Evolutionary conservation across 2,888 invertebrate genomes (phyloP).

Genomic region (Boloria selene): DNA sequence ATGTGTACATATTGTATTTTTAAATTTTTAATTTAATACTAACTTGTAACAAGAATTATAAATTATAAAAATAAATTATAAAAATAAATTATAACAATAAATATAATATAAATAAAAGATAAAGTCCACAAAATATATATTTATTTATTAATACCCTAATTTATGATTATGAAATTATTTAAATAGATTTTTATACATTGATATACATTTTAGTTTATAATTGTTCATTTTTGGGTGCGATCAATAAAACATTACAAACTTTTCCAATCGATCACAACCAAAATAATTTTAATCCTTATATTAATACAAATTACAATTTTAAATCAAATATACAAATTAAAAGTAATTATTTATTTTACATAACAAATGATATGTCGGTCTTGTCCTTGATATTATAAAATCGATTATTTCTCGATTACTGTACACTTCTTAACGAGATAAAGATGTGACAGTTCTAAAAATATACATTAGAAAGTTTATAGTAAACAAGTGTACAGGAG

Average conservation of each 20-base stretch:
- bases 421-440: slow-evolving; percentile 60
- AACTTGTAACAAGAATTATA: no score
- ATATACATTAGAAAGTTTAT: slow-evolving; percentile 10
- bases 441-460: slow-evolving; percentile 63
- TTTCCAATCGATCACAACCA: slow-evolving; percentile 75
- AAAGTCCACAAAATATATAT: slow-evolving; percentile 36
- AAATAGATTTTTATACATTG: slow-evolving; percentile 51
- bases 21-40: no score
- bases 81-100: no score
- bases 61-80: no score
- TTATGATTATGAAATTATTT: slow-evolving; percentile 32
- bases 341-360: background rate
- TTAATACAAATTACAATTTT: slow-evolving; percentile 38
- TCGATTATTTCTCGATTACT: slow-evolving; percentile 42
- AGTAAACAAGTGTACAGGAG: slow-evolving; percentile 1
- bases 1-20: no score
- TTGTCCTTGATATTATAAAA: slow-evolving; percentile 23
- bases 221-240: slow-evolving; percentile 66
- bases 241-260: slow-evolving; percentile 53
- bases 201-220: slow-evolving; percentile 50
- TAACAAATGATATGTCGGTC: slow-evolving; percentile 30
- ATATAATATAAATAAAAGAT: slow-evolving; percentile 9
- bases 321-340: slow-evolving; percentile 32
- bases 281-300: slow-evolving; percentile 50
- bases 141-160: slow-evolving; percentile 33